Evolutionary conservation across 2,888 invertebrate genomes (phyloP).

Genomic region (Listrodromus nycthemerus): DNA sequence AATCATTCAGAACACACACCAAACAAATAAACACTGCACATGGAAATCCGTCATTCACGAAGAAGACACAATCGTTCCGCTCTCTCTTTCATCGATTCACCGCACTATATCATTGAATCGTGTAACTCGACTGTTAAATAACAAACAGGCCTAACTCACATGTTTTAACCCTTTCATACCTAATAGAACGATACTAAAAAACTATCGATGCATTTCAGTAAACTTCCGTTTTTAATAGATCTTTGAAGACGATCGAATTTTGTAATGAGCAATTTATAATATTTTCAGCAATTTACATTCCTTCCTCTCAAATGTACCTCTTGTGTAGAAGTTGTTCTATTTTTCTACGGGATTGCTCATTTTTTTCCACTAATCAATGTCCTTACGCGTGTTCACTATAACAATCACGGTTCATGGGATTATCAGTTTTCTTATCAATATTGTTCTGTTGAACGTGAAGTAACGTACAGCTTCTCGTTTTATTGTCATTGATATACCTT

Average conservation of each 20-base stretch:
- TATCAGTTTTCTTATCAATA: not conserved
- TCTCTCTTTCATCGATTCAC: conserved; percentile 74
- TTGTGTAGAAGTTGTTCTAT: not conserved
- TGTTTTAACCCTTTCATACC: not conserved
- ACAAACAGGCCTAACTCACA: not conserved
- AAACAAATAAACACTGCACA: conserved; percentile 16
- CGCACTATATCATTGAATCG: conserved; percentile 72
- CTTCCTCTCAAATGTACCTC: not conserved
- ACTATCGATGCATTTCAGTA: not conserved
- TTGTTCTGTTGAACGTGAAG: conserved; percentile 53
- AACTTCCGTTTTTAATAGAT: not conserved
- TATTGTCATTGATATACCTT: conserved; percentile 55
- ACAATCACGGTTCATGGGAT: not conserved
- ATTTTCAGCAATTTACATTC: not conserved
- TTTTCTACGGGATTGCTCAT: conserved; percentile 36
- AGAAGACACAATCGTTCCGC: conserved; percentile 75
- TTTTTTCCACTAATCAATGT: conserved; percentile 35
- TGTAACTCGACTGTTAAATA: conserved; percentile 16
- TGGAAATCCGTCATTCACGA: not conserved
- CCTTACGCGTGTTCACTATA: conserved; percentile 21
- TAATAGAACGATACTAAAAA: not conserved
- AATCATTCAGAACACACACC: conserved; percentile 75
- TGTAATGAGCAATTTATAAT: not conserved
- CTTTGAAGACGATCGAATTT: not conserved
- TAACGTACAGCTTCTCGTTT: conserved; percentile 26